phyloP scores from a whole-genome alignment of 1,140 invertebrate species.

The Microvelia longipes region DNA sequence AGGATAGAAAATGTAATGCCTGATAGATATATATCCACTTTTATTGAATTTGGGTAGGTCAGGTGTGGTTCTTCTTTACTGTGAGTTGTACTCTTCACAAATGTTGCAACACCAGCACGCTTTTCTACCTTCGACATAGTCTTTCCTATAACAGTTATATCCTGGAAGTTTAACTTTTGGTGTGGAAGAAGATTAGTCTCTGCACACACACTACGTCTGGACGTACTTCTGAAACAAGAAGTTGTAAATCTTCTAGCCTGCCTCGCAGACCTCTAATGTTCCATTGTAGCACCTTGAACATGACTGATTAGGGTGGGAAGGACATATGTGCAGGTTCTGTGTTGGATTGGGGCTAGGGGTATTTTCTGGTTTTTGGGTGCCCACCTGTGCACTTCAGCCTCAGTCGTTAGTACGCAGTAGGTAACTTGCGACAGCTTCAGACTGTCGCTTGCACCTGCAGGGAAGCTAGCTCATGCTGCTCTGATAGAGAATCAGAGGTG shows the following conservation, averaged over 20 bases:
- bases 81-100: neutral
- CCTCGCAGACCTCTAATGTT: neutral
- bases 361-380: neutral
- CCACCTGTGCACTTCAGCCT: no score
- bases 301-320: neutral
- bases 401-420: no score
- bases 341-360: neutral
- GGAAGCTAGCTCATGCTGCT: neutral
- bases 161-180: neutral
- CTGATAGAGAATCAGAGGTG: neutral
- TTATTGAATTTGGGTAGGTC: neutral
- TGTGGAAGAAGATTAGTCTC: neutral
- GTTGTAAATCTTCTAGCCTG: neutral
- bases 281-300: neutral
- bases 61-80: neutral
- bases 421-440: neutral
- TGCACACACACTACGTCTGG: neutral
- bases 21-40: neutral
- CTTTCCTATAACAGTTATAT: neutral
- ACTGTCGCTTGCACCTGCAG: no score
- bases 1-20: neutral
- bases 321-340: neutral
- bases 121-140: neutral
- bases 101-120: neutral
- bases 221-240: neutral